A percentile compares a stretch with the other conserved stretches of the same genome.
Evolutionary conservation across 2,113 vertebrate genomes (phyloP).

Genomic region (Colossoma macropomum): DNA sequence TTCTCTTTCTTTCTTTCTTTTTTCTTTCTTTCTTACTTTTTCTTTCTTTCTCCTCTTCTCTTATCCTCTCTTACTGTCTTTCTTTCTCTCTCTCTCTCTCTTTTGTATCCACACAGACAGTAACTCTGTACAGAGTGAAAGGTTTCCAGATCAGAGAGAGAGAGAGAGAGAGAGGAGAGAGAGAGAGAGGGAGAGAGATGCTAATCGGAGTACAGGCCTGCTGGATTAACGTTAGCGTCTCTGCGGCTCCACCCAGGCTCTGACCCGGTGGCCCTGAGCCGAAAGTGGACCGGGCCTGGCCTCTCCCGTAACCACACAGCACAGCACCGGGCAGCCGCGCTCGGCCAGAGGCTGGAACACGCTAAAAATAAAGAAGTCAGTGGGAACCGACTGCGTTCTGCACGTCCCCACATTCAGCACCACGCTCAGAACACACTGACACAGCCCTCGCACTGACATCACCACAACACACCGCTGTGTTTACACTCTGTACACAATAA

Average conservation of each 20-base stretch:
- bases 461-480: too few species aligned
- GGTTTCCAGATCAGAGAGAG: too few species aligned
- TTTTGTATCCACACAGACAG: too few species aligned
- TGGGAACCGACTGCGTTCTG: slow-evolving; percentile 49
- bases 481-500: too few species aligned
- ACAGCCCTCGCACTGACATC: slow-evolving; percentile 24
- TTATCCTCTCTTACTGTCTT: background rate
- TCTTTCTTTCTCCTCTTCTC: too few species aligned
- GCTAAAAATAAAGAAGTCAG: slow-evolving; percentile 57
- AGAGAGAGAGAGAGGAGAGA: background rate
- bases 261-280: slow-evolving; percentile 43
- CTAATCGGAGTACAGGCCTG: slow-evolving; percentile 24
- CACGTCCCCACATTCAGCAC: slow-evolving; percentile 47
- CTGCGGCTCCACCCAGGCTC: slow-evolving; percentile 17
- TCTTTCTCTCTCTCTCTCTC: background rate
- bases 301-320: slow-evolving; percentile 51
- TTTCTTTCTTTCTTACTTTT: background rate
- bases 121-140: too few species aligned
- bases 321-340: slow-evolving; percentile 37
- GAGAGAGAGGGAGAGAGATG: background rate
- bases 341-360: slow-evolving; percentile 29
- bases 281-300: slow-evolving; percentile 38
- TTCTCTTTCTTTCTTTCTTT: background rate
- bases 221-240: slow-evolving; percentile 28
- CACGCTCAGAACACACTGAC: slow-evolving; percentile 14